Conservation (phyloP, 2,888 invertebrate species). For the Cataglyphis albicans region DNA sequence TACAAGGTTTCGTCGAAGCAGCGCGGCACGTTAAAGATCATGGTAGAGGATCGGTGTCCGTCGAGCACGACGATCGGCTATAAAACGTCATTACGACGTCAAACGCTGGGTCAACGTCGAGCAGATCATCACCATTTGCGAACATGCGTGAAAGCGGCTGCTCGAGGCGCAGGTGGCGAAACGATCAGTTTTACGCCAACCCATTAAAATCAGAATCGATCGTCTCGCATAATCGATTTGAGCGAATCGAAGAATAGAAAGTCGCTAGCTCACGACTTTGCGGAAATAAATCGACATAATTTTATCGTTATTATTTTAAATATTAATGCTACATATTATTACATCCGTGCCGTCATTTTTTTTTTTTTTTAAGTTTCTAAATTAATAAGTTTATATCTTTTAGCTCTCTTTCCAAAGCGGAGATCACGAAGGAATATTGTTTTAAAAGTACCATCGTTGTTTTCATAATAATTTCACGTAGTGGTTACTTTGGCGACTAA, state of each 20-base stretch:
- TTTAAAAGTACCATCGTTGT: neutral
- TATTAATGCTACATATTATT: neutral
- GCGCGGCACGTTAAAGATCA: conserved; percentile 36
- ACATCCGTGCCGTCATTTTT: neutral
- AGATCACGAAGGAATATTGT: neutral
- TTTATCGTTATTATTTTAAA: neutral
- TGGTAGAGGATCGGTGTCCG: conserved; percentile 40
- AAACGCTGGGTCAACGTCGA: conserved; percentile 40
- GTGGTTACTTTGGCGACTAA: neutral
- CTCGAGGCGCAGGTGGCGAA: conserved; percentile 69
- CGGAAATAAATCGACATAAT: neutral
- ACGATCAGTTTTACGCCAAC: conserved; percentile 68
- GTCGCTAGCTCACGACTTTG: conserved; percentile 26
- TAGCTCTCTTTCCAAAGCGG: neutral
- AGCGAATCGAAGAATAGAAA: conserved; percentile 58
- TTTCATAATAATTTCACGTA: neutral
- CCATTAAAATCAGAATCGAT: conserved; percentile 72
- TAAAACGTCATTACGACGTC: conserved; percentile 61
- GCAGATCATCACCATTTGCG: conserved; percentile 65
- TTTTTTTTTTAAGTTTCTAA: neutral
- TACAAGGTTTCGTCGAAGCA: conserved; percentile 55
- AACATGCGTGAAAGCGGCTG: conserved; percentile 70
- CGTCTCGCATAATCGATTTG: conserved; percentile 69
- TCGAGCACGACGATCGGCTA: conserved; percentile 49
- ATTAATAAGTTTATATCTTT: neutral